Evolutionary conservation across 2,113 vertebrate species (phyloP).

Genomic region (Gambusia holbrooki): DNA sequence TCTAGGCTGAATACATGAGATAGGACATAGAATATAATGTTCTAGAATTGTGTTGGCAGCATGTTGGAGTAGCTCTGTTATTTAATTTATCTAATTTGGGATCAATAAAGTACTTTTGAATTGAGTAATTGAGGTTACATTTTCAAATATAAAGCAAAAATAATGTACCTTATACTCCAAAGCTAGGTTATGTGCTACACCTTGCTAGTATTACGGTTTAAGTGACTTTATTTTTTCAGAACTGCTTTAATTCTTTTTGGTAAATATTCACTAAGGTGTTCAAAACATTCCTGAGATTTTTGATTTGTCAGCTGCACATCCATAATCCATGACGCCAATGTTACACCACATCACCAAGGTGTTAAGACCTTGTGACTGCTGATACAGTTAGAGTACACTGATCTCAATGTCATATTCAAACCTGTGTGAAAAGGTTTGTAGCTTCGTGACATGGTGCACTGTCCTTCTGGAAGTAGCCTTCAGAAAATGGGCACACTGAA

Average conservation of each 20-base stretch:
- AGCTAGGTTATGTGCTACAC: neutral
- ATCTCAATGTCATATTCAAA: neutral
- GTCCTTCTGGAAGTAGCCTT: neutral
- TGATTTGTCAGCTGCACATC: neutral
- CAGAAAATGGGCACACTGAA: neutral
- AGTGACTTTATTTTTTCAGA: neutral
- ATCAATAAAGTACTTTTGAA: too few species aligned
- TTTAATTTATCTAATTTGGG: too few species aligned
- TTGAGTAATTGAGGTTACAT: constrained; percentile 11
- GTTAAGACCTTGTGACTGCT: too few species aligned
- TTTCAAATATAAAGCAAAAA: constrained; percentile 41
- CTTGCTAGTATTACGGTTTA: neutral
- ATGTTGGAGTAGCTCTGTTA: too few species aligned
- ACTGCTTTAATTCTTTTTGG: neutral
- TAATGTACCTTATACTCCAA: neutral
- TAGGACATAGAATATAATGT: constrained; percentile 23
- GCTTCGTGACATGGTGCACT: too few species aligned
- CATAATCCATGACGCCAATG: neutral
- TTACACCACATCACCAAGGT: neutral
- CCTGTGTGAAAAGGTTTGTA: neutral
- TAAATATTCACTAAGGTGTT: neutral
- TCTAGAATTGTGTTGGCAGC: too few species aligned
- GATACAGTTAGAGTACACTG: neutral
- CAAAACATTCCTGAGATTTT: neutral
- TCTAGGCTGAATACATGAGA: constrained; percentile 45